Evolutionary conservation across 2,797 vertebrate genomes (phyloP), one percentile per base, ranked within the genome.

Genomic region (Echeneis naucrates): DNA sequence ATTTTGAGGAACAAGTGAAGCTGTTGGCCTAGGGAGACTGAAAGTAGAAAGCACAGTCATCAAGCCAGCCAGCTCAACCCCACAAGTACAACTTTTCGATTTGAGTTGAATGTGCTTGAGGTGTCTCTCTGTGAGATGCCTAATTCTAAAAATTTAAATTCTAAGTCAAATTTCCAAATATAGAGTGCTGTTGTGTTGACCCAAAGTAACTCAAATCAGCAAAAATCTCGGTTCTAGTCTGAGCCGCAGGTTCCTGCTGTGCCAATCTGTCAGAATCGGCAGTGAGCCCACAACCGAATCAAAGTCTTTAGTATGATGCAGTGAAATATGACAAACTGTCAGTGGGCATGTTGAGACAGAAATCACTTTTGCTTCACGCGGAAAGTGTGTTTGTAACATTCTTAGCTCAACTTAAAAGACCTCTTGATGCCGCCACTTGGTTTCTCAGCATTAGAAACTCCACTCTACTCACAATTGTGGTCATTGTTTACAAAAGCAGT

Each of bases 1-100:
- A 68, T 82, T 87, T 78, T 75, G 47, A 33, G 67, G 56, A 84
- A 81, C 73, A 78, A 81, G 76, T 72, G 48, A 68, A 84, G 78
- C 75, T 70, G 48, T 83, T 81, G 82, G 77, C 55, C 80, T 67
- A 54, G 5, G 0, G 55, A 78, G 75, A 73, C 44, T 47, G 47
- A 0, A 0, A 56, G 33, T 56, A 64, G 24, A 64, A 75, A 66
- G 56, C 30, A 40, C 45, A 66, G 51, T 60, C 61, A 75, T 75
- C 38, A 32, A 40, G 37, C 72, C 53, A 64, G 57, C 62, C 80
- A 64, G 57, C 59, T 47, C 45, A 30, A 66, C 59, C 69, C 48
- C 47, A 52, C 32, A 50, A 79, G 75, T 65, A 80, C 78, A 63
- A 72, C 85, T 63, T 85, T 66, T 67, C 78, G 30, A 60, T 85